These are phyloP conservation scores for Casuarius casuarius DNA, from an alignment of 2,113 vertebrate species.

Conservation along the genomic window DNA sequence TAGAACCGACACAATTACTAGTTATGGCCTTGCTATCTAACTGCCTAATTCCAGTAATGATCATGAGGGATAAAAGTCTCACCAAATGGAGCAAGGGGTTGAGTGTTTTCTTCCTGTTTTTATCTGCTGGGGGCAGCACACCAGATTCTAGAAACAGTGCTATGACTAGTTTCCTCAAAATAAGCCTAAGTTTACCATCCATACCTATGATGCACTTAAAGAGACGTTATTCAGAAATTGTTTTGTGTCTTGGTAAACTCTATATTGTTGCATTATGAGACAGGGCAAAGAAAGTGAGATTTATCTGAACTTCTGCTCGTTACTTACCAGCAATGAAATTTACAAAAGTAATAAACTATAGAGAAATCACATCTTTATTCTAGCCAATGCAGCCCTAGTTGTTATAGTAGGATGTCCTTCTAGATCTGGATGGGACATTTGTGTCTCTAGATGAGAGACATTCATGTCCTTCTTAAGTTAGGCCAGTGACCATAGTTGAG, in stretches of 20 bases:
- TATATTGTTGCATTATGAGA: not conserved
- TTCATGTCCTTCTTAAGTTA: not conserved
- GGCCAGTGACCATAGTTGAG: not conserved
- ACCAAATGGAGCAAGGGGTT: not conserved
- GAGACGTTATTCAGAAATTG: not conserved
- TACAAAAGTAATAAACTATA: not conserved
- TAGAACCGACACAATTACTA: not conserved
- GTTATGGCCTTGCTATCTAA: not conserved
- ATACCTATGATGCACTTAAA: not conserved
- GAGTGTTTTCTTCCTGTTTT: not conserved
- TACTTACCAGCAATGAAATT: not conserved
- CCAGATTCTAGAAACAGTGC: not conserved
- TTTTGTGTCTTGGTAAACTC: not conserved
- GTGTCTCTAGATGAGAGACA: not conserved
- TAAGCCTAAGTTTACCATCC: not conserved
- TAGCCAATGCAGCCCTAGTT: not conserved
- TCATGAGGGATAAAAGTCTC: not conserved
- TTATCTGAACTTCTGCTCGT: not conserved
- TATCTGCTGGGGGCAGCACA: not conserved
- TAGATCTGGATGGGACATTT: not conserved
- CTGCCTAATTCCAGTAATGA: not conserved
- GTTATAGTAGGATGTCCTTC: not conserved
- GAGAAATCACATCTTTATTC: not conserved
- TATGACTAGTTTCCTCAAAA: not conserved
- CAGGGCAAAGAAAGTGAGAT: not conserved